Percentiles rank a stretch among this genome's conserved stretches.
Conservation (phyloP, 2,888 invertebrate genomes). For the Nemoura dubitans region DNA sequence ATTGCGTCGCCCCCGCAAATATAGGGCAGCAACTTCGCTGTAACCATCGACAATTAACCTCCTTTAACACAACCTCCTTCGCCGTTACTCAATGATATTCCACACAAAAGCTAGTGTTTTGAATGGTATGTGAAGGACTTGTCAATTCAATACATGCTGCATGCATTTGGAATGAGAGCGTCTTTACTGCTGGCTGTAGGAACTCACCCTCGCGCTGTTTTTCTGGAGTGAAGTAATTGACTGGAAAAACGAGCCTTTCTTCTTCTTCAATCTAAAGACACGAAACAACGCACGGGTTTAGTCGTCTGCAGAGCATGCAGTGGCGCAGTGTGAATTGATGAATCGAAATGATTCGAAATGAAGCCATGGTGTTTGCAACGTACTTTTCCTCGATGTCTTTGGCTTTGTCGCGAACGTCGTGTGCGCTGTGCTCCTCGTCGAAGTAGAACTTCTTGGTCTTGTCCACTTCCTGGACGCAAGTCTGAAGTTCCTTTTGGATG, state of each 20-base stretch:
- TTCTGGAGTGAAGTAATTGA: constrained; percentile 95
- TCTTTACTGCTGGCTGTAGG: too few species aligned
- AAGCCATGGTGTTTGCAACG: too few species aligned
- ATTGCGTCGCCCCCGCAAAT: too few species aligned
- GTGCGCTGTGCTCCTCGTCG: constrained; percentile 94
- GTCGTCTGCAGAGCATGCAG: too few species aligned
- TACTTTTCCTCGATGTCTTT: constrained; percentile 95
- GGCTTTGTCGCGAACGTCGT: constrained; percentile 94
- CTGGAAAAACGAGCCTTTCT: constrained; percentile 96
- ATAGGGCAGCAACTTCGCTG: too few species aligned
- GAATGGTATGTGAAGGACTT: too few species aligned
- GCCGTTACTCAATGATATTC: neutral
- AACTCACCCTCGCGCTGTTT: constrained; percentile 89
- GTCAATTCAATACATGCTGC: neutral
- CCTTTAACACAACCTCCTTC: neutral
- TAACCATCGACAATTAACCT: neutral
- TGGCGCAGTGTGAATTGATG: too few species aligned
- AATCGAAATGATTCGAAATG: too few species aligned
- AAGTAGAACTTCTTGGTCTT: constrained; percentile 95
- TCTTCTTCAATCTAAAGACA: constrained; percentile 83
- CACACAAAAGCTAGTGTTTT: too few species aligned
- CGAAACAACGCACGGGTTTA: too few species aligned
- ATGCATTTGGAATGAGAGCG: too few species aligned
- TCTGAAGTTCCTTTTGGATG: constrained; percentile 90
- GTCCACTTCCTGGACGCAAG: constrained; percentile 88